Base-by-base conservation (phyloP, 2,888 invertebrate genomes). In the Rotaria macrura region DNA sequence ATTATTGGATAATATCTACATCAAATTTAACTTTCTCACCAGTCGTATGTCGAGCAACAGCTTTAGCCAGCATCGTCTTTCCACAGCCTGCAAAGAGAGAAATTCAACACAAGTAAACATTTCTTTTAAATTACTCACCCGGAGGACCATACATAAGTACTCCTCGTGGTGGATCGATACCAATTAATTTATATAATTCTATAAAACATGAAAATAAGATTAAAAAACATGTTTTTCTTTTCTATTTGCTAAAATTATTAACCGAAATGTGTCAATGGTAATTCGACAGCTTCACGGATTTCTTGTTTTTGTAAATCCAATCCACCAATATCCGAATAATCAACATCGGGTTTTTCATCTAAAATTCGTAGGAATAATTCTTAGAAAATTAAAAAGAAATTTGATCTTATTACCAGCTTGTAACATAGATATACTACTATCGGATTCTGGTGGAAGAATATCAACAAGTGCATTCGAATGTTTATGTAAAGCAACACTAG, bases 241-340 rank as follows among this genome's bases (percentile, higher is more conserved):
- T 49, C 17, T 49, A 40, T 1, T 40, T 1, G 29, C n/a, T n/a
- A n/a, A n/a, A n/a, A n/a, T n/a, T n/a, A n/a, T n/a, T 1, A n/a
- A 79, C 74, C 74, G 89, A 97, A 97, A 91, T 99, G 99, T 34
- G 98, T 99, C 34, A 99, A 92, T 0, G 99, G 99, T 87, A 99
- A 91, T 91, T 99, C 99, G 0, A 99, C 99, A 10, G 99, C 99
- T 91, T 99, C 99, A 85, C 97, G 93, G 88, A 99, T 98, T 91
- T 99, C 99, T 90, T 99, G 99, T 89, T 99, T 99, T 91, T 99
- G 99, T 93, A 98, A 96, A 91, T 99, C 99, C 95, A 99, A 96
- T 55, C 99, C 99, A 91, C 99, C 99, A 89, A 99, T 99, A 90
- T 99, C 99, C 12, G 95, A 94, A 91, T 99, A 99, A 87, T 94